Base-by-base conservation (phyloP, 2,797 vertebrate genomes). In the Lagothrix lagotricha region DNA sequence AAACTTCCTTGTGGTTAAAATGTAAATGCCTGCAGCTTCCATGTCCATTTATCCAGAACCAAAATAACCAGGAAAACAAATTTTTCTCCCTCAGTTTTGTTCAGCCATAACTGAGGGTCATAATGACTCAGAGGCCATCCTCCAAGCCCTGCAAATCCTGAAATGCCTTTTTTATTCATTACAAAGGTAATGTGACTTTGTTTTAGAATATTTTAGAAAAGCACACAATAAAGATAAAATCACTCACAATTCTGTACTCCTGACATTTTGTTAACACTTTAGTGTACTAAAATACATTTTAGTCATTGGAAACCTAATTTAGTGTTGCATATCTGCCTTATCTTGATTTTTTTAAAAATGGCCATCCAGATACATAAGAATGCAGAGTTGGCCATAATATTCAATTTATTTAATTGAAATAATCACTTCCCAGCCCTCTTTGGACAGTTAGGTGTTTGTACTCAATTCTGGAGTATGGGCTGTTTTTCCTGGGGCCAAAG, bases 161-260 rank as follows among this genome's bases (percentile, higher is more conserved):
- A 94, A 85, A 64, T 54, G 36, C 17, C 46, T 92, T 75, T 75
- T 80, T 61, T 26, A 13, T 61, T 82, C 22, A 72, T 14, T 52
- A 33, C 41, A 64, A 88, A 93, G 19, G n/a, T 36, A n/a, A 57
- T 11, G 52, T 7, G 13, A 73, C 67, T 89, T 77, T 77, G n/a
- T 89, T 86, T 76, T 61, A 94, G 30, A 87, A 41, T 92, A 61
- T 79, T 96, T 93, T 86, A 39, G 19, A 58, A 96, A 95, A 89
- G 76, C 10, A 72, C 52, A 64, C 50, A 7, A 70, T 64, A 24
- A 95, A 86, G 96, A 93, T 90, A n/a, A 92, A 93, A 73, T 26
- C 70, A 94, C 8, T 57, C 8, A 36, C 46, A 92, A 26, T 54
- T 96, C 73, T 88, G 26, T 46, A 76, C 84, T 26, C 1, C 8